Evolutionary conservation across 2,113 vertebrate species (phyloP).

Genomic region (Nasalis larvatus): DNA sequence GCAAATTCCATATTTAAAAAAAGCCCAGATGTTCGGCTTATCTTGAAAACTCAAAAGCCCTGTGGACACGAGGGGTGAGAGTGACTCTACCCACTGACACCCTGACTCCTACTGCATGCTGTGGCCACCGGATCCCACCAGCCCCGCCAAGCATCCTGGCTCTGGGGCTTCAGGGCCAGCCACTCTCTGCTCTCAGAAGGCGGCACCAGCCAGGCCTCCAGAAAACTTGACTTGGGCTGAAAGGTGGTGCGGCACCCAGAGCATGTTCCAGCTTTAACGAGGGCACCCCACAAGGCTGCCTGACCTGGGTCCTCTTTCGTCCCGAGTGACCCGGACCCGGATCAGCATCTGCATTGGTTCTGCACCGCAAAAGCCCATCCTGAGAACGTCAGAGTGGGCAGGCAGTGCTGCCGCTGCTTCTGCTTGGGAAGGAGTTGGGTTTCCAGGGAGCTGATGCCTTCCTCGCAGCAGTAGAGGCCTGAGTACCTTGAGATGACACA

Average conservation of each 20-base stretch:
- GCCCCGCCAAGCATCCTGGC: fast-evolving
- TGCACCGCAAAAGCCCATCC: background rate
- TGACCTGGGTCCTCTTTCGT: too few species aligned
- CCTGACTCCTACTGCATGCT: fast-evolving
- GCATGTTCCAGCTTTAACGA: background rate
- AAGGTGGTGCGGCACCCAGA: background rate
- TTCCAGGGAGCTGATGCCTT: fast-evolving
- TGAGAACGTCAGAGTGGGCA: background rate
- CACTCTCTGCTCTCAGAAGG: background rate
- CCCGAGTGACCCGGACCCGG: too few species aligned
- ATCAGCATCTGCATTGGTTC: background rate
- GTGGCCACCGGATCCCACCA: background rate
- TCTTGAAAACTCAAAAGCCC: background rate
- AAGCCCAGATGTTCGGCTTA: background rate
- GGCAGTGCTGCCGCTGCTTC: fast-evolving
- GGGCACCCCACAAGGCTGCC: fast-evolving
- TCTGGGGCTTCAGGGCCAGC: too few species aligned
- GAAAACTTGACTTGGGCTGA: background rate
- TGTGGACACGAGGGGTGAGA: background rate
- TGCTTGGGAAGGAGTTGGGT: background rate
- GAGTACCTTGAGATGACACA: background rate
- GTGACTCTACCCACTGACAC: fast-evolving
- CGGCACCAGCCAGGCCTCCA: fast-evolving
- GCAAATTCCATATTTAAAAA: background rate
- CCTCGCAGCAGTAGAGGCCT: background rate